A percentile compares a stretch with the other conserved stretches of the same genome.
phyloP scores from a whole-genome alignment of 2,797 vertebrate genomes.

The Vipera ursinii region DNA sequence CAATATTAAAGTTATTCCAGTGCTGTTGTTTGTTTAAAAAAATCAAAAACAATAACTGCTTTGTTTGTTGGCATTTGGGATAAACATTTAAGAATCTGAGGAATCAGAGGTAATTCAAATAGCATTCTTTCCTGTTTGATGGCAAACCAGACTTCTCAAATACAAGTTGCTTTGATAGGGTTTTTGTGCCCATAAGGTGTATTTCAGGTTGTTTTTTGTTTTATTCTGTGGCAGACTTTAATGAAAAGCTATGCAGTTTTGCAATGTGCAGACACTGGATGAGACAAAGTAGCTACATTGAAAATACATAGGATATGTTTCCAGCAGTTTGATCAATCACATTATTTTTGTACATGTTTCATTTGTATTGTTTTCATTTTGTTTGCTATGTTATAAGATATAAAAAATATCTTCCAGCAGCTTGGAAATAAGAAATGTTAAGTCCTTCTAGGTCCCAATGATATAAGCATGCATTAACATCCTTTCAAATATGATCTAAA shows the following conservation, averaged over 20 bases:
- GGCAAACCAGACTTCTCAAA: slow-evolving; percentile 28
- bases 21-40: slow-evolving; percentile 11
- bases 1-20: not conserved
- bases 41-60: not conserved
- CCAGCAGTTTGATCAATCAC: not conserved
- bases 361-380: slow-evolving; percentile 46
- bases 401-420: not conserved
- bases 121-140: slow-evolving; percentile 51
- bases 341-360: slow-evolving; percentile 25
- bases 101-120: slow-evolving; percentile 59
- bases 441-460: not conserved
- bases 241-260: slow-evolving; percentile 20
- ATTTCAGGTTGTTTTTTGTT: slow-evolving; percentile 38
- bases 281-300: slow-evolving; percentile 39
- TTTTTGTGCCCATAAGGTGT: slow-evolving; percentile 26
- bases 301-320: slow-evolving; percentile 22
- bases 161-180: slow-evolving; percentile 25
- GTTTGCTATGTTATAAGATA: slow-evolving; percentile 38
- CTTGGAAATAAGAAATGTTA: not conserved
- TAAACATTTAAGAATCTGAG: slow-evolving; percentile 39
- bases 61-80: slow-evolving; percentile 48
- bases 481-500: not conserved
- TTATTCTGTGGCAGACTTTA: slow-evolving; percentile 40
- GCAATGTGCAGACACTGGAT: not conserved
- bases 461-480: not conserved